Base-by-base conservation (phyloP, 2,888 invertebrate species). In the Drosophila birchii region DNA sequence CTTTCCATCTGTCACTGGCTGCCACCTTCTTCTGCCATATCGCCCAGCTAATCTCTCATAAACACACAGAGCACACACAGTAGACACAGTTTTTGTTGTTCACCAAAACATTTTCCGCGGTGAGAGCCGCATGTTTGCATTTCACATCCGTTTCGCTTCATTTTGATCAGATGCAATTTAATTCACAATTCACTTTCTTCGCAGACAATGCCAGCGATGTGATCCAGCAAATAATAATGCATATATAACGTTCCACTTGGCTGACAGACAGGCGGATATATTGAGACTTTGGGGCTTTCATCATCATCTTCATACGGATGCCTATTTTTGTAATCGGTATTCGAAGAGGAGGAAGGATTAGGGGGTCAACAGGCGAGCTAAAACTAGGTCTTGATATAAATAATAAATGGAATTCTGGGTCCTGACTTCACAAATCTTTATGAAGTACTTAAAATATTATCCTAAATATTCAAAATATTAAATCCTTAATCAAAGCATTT, bases 131-230 rank as follows among this genome's bases (percentile, higher is more conserved):
- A 43, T 41, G 63, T 49, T 67, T 76, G 66, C 66, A 67, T 55
- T 78, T 80, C 83, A 86, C 83, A 84, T 88, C 85, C 89, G 89
- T 81, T 87, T 85, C 64, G 68, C 73, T 79, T 63, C 75, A 67
- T 54, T 66, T 74, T 73, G 66, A 77, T 75, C 70, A 76, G 76
- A 75, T 73, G 73, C 72, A 87, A 88, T 87, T 84, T 80, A 87
- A 89, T 84, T 87, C 87, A 77, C 41, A 73, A 66, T 53, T 71
- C 51, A 38, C 60, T 57, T 47, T 74, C 75, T 67, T 63, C 54
- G 47, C 58, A 79, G 57, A 68, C 67, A 68, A 41, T 56, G 68
- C 44, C 38, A 32, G 59, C 43, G 76, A 67, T 79, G 68, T 59
- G 43, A 61, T 71, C 51, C 66, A 61, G 59, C 45, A 78, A 62